Base-by-base conservation (phyloP, 2,888 invertebrate species). In the Syrista parreyssii region DNA sequence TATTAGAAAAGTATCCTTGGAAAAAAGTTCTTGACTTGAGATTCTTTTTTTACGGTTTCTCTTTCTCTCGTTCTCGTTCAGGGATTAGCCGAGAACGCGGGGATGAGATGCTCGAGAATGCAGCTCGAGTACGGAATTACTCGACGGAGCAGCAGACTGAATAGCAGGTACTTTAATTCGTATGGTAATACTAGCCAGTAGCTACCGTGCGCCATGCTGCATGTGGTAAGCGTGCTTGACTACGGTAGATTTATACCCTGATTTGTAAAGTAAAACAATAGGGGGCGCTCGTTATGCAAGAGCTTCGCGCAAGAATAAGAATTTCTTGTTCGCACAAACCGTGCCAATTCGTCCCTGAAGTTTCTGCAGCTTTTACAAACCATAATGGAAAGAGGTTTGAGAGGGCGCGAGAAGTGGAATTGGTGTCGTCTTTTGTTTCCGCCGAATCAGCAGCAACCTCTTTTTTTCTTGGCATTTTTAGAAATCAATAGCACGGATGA, bases 381-480 rank as follows among this genome's bases (percentile, higher is more conserved):
- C 74, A 74, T 85, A 88, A 87, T 86, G 84, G 83, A 82, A 86
- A 88, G 86, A 84, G 83, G 82, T 84, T 85, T 85, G 82, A 82
- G 83, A 82, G 81, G 82, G 79, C 82, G 82, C 82, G 82, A 84
- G 83, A 86, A 88, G 86, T 88, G 85, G 86, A 85, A 86, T 86
- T 83, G 82, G 82, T 83, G 84, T 84, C 82, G 84, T 81, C 84
- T 85, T 87, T 87, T 86, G 83, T 87, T 86, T 86, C 81, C 84
- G 88, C 83, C 82, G 85, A 85, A 88, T 88, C 88, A 88, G 87
- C 88, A 86, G 78, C 82, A 86, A 85, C 86, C 86, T 87, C 85
- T 83, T 86, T 87, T 84, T 68, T 33, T 68, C 85, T 86, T 83
- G 82, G 81, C 84, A 85, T 86, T 86, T 81, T 83, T 81, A 76